Evolutionary conservation across 2,113 vertebrate genomes (phyloP), one percentile per base, ranked within the genome.

Genomic region (Gasterosteus nipponicus): DNA sequence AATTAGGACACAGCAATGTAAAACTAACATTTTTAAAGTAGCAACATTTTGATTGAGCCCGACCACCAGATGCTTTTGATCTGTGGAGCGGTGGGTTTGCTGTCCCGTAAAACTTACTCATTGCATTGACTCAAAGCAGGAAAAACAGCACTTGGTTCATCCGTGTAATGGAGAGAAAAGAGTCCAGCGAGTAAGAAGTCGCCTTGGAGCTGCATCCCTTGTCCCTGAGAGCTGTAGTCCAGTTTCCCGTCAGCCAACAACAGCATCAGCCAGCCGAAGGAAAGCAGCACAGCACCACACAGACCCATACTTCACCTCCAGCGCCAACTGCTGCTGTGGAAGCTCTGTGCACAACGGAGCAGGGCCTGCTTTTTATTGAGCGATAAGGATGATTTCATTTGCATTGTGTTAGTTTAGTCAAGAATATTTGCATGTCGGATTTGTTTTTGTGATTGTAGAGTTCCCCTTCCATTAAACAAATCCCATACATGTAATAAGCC

Each of bases 111-210:
- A 60, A 88, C 89, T 87, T 56, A 95, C 94, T 68, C 22, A 69
- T 82, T 81, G 68, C 94, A 94, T 56, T 79, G 82, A 61, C 16
- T 47, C 77, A 94, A 38, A 59, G 82, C 88, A 44, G 94, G 94
- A 14, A 78, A 44, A 62, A 39, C 12, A 35, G 10, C 14, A 19
- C 19, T 66, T 14, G 8, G 26, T 7, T 1, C 2, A 0, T 65
- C 15, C 1, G 62, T 51, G 59, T 92, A 77, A 64, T 96, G 95
- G 15, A 97, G 88, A 35, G 93, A 90, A 66, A 97, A 97, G 57
- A 96, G 82, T 6, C 96, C 95, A 3, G 93, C 90, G 2, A 96
- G 82, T 58, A 88, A 83, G 64, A 94, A 95, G 79, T 96, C 89
- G 0, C 95, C 96, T 0, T 86, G 59, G 64, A 94, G 80, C 22